These are phyloP conservation scores for Syrrhaptes paradoxus DNA, from an alignment of 2,113 vertebrate genomes.

Conservation along the genomic window DNA sequence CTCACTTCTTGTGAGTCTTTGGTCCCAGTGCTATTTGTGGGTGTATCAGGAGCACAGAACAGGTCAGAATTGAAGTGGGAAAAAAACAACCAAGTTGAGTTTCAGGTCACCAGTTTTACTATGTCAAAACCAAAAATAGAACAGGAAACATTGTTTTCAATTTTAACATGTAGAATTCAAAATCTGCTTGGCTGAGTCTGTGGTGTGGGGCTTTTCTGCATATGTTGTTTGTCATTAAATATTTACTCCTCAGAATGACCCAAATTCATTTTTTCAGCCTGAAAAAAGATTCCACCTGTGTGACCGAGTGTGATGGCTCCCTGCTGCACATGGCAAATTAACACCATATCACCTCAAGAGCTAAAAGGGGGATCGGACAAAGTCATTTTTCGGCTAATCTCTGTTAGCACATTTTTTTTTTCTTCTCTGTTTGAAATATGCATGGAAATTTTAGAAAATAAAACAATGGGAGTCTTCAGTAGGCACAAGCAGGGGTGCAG, in stretches of 20 bases:
- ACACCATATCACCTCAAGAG: neutral
- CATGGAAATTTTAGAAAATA: neutral
- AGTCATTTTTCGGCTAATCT: neutral
- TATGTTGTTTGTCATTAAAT: neutral
- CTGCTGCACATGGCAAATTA: neutral
- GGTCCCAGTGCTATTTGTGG: neutral
- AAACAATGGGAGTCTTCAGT: neutral
- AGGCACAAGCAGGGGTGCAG: neutral
- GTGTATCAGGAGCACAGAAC: neutral
- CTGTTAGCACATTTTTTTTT: neutral
- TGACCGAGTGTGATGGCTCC: neutral
- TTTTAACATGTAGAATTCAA: slow-evolving; percentile 30
- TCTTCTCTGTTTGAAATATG: neutral
- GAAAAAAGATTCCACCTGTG: neutral
- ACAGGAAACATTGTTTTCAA: neutral
- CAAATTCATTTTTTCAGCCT: neutral
- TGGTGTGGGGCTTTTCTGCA: neutral
- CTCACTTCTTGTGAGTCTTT: neutral
- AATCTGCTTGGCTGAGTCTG: neutral
- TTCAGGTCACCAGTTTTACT: slow-evolving; percentile 10
- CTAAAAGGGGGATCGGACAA: neutral
- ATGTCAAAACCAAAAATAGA: slow-evolving; percentile 7
- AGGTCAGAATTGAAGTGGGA: neutral
- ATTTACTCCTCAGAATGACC: neutral
- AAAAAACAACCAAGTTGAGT: neutral